Evolutionary conservation across 2,113 vertebrate genomes (phyloP).

Genomic region (Willisornis vidua): DNA sequence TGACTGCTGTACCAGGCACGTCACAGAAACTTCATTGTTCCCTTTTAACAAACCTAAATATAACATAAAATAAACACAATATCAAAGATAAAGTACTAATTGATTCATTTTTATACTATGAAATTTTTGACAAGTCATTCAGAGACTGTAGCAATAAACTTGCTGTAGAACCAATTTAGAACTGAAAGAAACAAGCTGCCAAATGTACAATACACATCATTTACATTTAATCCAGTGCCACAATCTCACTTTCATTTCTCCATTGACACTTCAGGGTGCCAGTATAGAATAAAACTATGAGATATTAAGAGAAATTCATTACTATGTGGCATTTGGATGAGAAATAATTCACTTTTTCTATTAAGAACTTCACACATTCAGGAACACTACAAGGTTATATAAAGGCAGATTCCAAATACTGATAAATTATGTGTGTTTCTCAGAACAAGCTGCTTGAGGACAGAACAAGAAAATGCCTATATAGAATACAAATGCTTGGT

Average conservation of each 20-base stretch:
- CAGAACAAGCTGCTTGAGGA: slow-evolving; percentile 9
- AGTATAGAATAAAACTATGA: neutral
- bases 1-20: neutral
- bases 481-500: slow-evolving; percentile 5
- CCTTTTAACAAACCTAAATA: neutral
- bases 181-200: slow-evolving; percentile 1
- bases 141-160: neutral
- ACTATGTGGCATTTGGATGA: slow-evolving; percentile 2
- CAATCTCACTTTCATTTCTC: slow-evolving; percentile 28
- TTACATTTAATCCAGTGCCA: slow-evolving; percentile 23
- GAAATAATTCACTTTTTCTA: slow-evolving; percentile 65
- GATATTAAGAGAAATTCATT: slow-evolving; percentile 43
- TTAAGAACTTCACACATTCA: slow-evolving; percentile 9
- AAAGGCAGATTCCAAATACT: slow-evolving; percentile 33
- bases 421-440: slow-evolving; percentile 44
- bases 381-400: slow-evolving; percentile 15
- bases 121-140: neutral
- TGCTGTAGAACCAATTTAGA: neutral
- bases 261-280: slow-evolving; percentile 18
- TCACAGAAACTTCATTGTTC: neutral
- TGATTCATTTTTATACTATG: neutral
- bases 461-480: neutral
- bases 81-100: neutral
- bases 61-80: neutral
- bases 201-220: neutral